Percentiles rank a stretch among this genome's conserved stretches.
Conservation (phyloP, 2,888 invertebrate species). For the Patella caerulea region DNA sequence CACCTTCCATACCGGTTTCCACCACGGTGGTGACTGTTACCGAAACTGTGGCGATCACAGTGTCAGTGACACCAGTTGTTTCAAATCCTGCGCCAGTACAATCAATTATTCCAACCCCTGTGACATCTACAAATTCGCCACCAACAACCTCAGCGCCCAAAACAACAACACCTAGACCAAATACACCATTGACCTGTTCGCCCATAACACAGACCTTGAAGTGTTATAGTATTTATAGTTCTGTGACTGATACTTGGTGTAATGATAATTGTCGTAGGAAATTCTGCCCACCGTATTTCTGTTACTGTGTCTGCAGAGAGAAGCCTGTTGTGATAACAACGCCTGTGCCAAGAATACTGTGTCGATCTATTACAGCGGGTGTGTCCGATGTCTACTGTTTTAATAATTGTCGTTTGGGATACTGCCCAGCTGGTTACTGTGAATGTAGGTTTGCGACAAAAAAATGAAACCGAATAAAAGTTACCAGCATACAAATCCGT, state of each 20-base stretch:
- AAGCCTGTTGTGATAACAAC: background rate
- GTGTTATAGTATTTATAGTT: slow-evolving; percentile 3
- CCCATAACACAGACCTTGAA: background rate
- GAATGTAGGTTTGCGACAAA: background rate
- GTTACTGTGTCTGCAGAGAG: background rate
- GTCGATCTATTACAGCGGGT: background rate
- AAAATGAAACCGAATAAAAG: too few species aligned
- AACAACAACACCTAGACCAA: background rate
- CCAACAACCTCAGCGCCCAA: too few species aligned
- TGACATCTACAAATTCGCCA: too few species aligned
- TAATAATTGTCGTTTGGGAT: background rate
- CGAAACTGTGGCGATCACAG: too few species aligned
- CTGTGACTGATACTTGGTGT: background rate
- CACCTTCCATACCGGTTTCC: too few species aligned
- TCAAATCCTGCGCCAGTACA: too few species aligned
- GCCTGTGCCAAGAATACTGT: background rate
- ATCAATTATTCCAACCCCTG: too few species aligned
- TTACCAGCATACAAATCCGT: too few species aligned
- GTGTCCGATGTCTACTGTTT: background rate
- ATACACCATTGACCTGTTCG: background rate
- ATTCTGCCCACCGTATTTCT: background rate
- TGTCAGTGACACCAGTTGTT: too few species aligned
- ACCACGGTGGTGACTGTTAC: too few species aligned
- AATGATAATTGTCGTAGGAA: background rate
- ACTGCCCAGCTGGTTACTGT: background rate